A percentile compares a stretch with the other conserved stretches of the same genome.
Conservation (phyloP, 92 coral and sea anemone species). For the Actinernus sp. region DNA sequence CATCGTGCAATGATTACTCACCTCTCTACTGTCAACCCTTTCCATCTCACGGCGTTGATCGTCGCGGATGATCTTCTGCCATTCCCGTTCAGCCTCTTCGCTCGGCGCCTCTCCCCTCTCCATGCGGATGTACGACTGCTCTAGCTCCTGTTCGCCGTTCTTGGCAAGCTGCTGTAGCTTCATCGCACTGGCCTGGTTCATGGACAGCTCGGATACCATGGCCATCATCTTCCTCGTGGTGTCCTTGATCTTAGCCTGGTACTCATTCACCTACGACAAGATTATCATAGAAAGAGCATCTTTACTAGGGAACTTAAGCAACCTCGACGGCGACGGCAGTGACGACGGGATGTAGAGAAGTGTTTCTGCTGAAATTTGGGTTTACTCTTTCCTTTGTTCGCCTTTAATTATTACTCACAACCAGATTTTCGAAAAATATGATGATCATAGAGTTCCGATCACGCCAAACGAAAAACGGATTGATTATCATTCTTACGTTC, state of each 20-base stretch:
- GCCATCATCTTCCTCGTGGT: conserved; percentile 99
- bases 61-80: conserved; percentile 91
- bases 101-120: conserved; percentile 97
- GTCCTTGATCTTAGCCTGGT: conserved; percentile 97
- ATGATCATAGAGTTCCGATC: too few relatives aligned
- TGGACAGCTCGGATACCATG: conserved; percentile 95
- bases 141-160: conserved; percentile 79
- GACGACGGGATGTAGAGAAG: too few relatives aligned
- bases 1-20: conserved; percentile 2
- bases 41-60: conserved; percentile 71
- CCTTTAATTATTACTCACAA: too few relatives aligned
- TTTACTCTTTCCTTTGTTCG: too few relatives aligned
- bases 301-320: too few relatives aligned
- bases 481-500: too few relatives aligned
- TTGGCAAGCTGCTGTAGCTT: conserved; percentile 93
- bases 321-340: too few relatives aligned
- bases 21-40: conserved; percentile 49
- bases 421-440: too few relatives aligned
- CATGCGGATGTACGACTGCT: conserved; percentile 95
- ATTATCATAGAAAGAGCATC: too few relatives aligned
- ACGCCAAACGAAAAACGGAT: too few relatives aligned
- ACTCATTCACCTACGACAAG: conserved; percentile 93
- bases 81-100: conserved; percentile 92
- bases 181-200: conserved; percentile 97
- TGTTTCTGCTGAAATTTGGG: too few relatives aligned